phyloP scores from a whole-genome alignment of 2,113 vertebrate genomes.

The Tricholaema leucomelas region DNA sequence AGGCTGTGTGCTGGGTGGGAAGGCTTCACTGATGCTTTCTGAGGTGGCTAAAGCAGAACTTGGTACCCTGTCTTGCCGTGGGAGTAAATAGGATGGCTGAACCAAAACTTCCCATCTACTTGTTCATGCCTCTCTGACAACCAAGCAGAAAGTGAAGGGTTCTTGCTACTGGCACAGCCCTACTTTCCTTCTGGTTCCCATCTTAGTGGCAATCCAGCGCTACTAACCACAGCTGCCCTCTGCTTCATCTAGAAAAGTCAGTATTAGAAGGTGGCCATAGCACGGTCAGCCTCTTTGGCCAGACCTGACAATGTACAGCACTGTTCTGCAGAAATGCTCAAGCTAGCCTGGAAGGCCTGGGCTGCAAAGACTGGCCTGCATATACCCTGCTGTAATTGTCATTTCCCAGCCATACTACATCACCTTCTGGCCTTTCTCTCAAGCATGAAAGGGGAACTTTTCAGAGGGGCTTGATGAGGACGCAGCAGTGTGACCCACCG shows the following conservation, averaged over 20 bases:
- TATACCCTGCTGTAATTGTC: neutral
- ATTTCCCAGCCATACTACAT: slow-evolving; percentile 61
- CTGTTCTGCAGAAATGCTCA: neutral
- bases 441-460: slow-evolving; percentile 73
- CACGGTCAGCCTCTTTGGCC: neutral
- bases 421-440: slow-evolving; percentile 77
- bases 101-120: neutral
- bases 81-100: neutral
- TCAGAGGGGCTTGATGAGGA: neutral
- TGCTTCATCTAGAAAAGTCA: neutral
- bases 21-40: neutral
- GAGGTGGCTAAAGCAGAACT: neutral
- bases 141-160: neutral
- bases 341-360: neutral
- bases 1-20: neutral
- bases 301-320: neutral
- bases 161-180: neutral
- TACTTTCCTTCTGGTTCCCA: neutral
- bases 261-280: neutral
- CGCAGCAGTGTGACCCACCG: rapidly evolving
- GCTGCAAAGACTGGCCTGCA: neutral
- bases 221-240: neutral
- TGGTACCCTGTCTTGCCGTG: neutral
- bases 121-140: neutral
- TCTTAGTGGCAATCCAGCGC: neutral